Evolutionary conservation across 2,888 invertebrate species (phyloP).

Genomic region (Aethes cnicana): DNA sequence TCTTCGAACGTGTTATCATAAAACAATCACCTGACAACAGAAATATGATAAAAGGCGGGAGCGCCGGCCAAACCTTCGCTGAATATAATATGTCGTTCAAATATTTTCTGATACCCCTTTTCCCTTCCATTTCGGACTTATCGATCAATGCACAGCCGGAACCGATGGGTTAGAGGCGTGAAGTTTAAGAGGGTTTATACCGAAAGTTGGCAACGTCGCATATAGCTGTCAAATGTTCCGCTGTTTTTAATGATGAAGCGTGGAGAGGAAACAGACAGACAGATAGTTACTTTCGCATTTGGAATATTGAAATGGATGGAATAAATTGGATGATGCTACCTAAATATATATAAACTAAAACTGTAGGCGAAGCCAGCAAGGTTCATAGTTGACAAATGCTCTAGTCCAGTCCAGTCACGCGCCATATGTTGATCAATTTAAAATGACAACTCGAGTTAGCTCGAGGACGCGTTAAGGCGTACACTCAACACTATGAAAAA

Average conservation of each 20-base stretch:
- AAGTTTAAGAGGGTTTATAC: no score
- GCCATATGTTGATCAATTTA: conserved; percentile 26
- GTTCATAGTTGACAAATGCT: conserved; percentile 2
- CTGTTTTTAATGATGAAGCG: no score
- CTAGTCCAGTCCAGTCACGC: neutral
- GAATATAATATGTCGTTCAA: conserved; percentile 21
- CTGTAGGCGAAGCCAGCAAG: neutral
- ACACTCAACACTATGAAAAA: no score
- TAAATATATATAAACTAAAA: neutral
- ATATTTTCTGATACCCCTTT: conserved; percentile 20
- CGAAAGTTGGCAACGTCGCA: no score
- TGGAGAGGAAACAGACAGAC: no score
- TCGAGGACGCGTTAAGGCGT: neutral
- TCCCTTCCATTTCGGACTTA: conserved; percentile 3
- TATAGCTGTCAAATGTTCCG: no score
- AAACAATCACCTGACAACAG: conserved; percentile 9
- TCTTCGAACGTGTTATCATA: neutral
- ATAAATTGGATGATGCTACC: neutral
- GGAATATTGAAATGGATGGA: no score
- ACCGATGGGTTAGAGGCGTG: no score
- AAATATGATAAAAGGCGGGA: conserved; percentile 3
- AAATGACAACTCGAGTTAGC: conserved; percentile 14
- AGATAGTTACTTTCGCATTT: no score
- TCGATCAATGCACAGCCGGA: no score
- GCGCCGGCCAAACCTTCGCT: conserved; percentile 14